Evolutionary conservation across 2,888 invertebrate species (phyloP).

Genomic region (Metalampra italica): DNA sequence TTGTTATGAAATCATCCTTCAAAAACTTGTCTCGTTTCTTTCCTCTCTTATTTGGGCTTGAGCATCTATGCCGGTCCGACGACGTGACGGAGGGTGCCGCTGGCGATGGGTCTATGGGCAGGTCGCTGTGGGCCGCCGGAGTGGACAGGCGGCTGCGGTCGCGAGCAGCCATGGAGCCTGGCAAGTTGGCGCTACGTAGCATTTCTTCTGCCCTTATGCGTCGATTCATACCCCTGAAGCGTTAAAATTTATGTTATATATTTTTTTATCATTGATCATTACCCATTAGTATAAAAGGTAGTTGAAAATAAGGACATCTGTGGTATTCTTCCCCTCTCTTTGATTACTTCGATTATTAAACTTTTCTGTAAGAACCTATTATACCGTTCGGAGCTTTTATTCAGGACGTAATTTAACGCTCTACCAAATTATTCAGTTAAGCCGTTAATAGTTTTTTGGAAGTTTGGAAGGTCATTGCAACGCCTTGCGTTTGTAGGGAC

Average conservation of each 20-base stretch:
- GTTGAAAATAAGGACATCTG: no score
- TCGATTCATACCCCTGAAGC: slow-evolving; percentile 79
- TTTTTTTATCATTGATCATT: no score
- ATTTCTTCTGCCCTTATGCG: slow-evolving; percentile 84
- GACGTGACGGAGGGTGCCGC: slow-evolving; percentile 50
- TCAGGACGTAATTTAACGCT: no score
- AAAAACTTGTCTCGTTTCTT: slow-evolving; percentile 45
- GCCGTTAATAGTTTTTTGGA: no score
- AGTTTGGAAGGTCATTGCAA: no score
- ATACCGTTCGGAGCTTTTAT: no score
- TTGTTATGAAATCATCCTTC: slow-evolving; percentile 72
- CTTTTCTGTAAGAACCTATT: no score
- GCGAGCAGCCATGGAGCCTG: slow-evolving; percentile 83
- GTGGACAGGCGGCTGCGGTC: slow-evolving; percentile 73
- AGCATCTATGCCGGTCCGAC: slow-evolving; percentile 45
- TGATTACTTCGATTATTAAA: no score
- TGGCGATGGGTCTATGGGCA: slow-evolving; percentile 68
- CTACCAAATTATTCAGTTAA: no score
- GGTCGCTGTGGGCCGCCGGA: slow-evolving; percentile 67
- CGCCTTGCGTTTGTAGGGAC: no score
- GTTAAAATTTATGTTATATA: background rate
- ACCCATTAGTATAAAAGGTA: no score
- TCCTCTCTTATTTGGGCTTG: slow-evolving; percentile 53
- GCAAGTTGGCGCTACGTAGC: slow-evolving; percentile 81
- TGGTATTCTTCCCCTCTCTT: no score